These are phyloP conservation scores for Virgularia gustaviana DNA, from an alignment of 92 coral and sea anemone genomes.

Conservation along the genomic window DNA sequence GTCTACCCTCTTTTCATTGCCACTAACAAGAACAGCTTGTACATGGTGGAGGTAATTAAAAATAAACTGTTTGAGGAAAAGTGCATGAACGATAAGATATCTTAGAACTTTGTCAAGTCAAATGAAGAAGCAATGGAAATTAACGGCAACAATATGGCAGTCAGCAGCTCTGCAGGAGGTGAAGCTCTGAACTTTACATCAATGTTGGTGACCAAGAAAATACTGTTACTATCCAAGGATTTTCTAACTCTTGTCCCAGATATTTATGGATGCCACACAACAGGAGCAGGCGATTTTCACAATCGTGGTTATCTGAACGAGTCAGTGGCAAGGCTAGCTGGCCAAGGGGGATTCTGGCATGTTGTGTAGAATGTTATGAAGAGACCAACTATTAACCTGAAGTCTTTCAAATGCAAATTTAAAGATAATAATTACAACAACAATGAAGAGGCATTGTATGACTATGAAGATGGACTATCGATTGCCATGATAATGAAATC, in stretches of 20 bases:
- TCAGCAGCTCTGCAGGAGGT: no score
- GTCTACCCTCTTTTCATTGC: no score
- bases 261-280: constrained; percentile 39
- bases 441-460: constrained; percentile 37
- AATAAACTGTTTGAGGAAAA: no score
- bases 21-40: no score
- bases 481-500: constrained; percentile 35
- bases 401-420: background rate
- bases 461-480: constrained; percentile 46
- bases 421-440: constrained; percentile 34
- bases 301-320: constrained; percentile 17
- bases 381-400: constrained; percentile 1
- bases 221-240: constrained; percentile 47
- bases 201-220: constrained; percentile 59
- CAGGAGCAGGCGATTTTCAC: constrained; percentile 41
- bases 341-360: constrained; percentile 10
- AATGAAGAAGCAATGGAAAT: constrained; percentile 12
- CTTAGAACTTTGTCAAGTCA: background rate
- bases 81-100: no score
- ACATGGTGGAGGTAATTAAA: no score
- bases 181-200: no score
- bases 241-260: constrained; percentile 53
- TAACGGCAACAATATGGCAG: no score
- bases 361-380: constrained; percentile 12
- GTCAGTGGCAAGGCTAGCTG: constrained; percentile 10